A percentile compares a stretch with the other conserved stretches of the same genome.
phyloP scores from a whole-genome alignment of 1,140 invertebrate genomes.

The Metopolophium dirhodum region DNA sequence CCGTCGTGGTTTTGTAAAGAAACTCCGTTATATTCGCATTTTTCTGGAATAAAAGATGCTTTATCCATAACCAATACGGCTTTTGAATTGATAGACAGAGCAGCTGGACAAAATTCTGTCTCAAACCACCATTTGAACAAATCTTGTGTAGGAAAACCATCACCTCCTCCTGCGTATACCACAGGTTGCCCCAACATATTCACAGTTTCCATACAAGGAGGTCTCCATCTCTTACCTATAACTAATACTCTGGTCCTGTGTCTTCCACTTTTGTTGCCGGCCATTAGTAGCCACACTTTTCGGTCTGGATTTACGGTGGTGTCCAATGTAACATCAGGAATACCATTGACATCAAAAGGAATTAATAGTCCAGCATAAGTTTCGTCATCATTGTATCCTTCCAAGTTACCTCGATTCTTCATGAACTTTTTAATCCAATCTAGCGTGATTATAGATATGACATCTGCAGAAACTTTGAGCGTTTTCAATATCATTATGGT shows the following conservation, averaged over 20 bases:
- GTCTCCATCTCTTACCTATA: conserved; percentile 66
- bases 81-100: conserved; percentile 65
- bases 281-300: conserved; percentile 66
- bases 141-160: conserved; percentile 65
- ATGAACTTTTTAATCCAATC: conserved; percentile 46
- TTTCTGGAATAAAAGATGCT: conserved; percentile 61
- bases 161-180: conserved; percentile 67
- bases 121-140: conserved; percentile 68
- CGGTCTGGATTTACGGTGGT: conserved; percentile 59
- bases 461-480: neutral
- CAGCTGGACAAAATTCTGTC: conserved; percentile 66
- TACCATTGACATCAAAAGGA: conserved; percentile 65
- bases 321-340: conserved; percentile 63
- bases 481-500: conserved; percentile 38
- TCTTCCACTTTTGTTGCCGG: conserved; percentile 65
- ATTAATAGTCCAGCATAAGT: conserved; percentile 65
- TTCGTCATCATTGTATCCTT: conserved; percentile 63
- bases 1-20: conserved; percentile 26
- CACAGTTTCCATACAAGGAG: conserved; percentile 65
- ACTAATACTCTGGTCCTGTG: conserved; percentile 66
- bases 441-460: conserved; percentile 30
- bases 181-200: conserved; percentile 68
- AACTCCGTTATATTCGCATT: conserved; percentile 11
- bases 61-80: conserved; percentile 64
- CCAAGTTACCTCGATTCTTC: conserved; percentile 44